Evolutionary conservation across 2,113 vertebrate genomes (phyloP).

Genomic region (Muntiacus reevesi): DNA sequence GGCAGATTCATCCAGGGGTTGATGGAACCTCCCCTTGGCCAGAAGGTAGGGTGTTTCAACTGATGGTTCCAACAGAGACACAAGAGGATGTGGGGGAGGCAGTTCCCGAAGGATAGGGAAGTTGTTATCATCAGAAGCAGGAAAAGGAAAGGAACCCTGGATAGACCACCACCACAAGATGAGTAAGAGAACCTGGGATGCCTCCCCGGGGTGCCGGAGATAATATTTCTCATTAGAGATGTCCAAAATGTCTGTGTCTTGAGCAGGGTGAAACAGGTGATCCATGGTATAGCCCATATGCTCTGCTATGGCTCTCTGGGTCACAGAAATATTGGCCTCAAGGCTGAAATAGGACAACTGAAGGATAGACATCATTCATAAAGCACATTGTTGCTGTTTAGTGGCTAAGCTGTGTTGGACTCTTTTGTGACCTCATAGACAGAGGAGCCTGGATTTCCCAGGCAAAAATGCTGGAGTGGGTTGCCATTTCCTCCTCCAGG

Average conservation of each 20-base stretch:
- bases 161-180: background rate
- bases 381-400: background rate
- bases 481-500: background rate
- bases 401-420: background rate
- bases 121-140: background rate
- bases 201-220: accelerated
- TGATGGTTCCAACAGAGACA: background rate
- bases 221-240: background rate
- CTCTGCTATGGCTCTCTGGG: background rate
- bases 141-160: background rate
- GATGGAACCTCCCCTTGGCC: background rate
- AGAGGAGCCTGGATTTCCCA: background rate
- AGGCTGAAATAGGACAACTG: background rate
- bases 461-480: background rate
- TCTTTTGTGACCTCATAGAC: background rate
- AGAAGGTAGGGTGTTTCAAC: background rate
- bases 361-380: background rate
- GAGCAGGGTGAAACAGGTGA: background rate
- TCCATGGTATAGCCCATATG: background rate
- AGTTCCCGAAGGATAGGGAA: background rate
- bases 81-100: background rate
- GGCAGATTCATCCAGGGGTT: background rate
- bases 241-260: background rate
- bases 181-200: background rate
- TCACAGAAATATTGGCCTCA: background rate